Evolutionary conservation across 2,113 vertebrate genomes (phyloP).

Genomic region (Trinectes maculatus): DNA sequence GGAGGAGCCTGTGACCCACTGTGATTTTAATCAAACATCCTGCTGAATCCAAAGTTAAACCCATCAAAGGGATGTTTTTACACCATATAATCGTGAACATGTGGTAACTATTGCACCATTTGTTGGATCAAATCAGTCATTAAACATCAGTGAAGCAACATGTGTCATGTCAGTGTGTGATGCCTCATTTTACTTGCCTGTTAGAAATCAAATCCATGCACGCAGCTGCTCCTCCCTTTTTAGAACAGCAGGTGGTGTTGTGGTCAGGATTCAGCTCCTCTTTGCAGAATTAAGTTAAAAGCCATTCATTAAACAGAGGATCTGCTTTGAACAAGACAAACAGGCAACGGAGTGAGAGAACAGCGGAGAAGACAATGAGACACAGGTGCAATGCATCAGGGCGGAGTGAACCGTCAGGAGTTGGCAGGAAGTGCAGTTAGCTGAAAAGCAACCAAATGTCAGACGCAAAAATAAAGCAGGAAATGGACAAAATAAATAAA

Average conservation of each 20-base stretch:
- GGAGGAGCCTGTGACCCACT: not conserved
- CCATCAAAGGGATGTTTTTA: conserved; percentile 38
- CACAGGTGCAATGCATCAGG: too few species aligned
- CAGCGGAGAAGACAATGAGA: too few species aligned
- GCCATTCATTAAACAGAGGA: not conserved
- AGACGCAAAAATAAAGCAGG: too few species aligned
- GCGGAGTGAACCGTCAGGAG: too few species aligned
- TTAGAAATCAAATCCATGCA: not conserved
- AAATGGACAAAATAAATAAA: too few species aligned
- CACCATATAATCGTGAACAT: conserved; percentile 8
- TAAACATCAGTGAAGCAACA: conserved; percentile 60
- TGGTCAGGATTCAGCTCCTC: not conserved
- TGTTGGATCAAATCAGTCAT: conserved; percentile 48
- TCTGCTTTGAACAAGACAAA: too few species aligned
- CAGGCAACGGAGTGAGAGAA: too few species aligned
- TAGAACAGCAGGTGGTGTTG: not conserved
- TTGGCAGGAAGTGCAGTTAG: too few species aligned
- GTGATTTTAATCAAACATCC: not conserved
- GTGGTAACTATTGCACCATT: conserved; percentile 22
- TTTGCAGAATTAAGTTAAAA: not conserved
- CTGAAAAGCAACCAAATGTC: too few species aligned
- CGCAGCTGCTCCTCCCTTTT: not conserved
- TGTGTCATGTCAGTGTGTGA: not conserved
- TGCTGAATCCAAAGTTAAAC: conserved; percentile 8
- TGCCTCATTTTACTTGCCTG: not conserved